Base-by-base conservation (phyloP, 2,113 vertebrate genomes). In the Malaclemys terrapin region DNA sequence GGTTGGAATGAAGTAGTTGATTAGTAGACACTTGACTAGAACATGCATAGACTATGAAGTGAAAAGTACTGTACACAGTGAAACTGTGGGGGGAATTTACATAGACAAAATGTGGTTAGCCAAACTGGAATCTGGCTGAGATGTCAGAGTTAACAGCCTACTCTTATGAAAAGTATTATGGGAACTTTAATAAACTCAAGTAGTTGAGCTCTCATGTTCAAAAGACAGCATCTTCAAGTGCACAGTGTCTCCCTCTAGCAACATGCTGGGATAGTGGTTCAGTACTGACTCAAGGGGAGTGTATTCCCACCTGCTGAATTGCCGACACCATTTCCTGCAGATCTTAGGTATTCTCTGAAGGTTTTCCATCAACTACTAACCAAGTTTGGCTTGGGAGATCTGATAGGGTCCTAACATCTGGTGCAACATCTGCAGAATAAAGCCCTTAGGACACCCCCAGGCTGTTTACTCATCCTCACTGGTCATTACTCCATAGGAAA, bases 131-230 rank as follows among this genome's bases (percentile, higher is more conserved):
- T 62, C 35, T 89, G 12, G n/a, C 56, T 1, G 1, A 75, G 22
- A 25, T 27, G 8, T 2, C 31, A 31, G 25, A 50, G 38, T 49
- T 78, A 69, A 80, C 24, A 45, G 20, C 4, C 9, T 78, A 4
- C 3, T 1, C 1, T 5, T 27, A 24, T 82, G 59, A 38, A 0
- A 0, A 72, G 5, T 54, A 22, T 25, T 75, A 2, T n/a, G 9
- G 57, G 50, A 87, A 81, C 35, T 90, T 92, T 81, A 69, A 69
- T 69, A 69, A 69, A n/a, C 38, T 50, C 17, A 65, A 42, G 38
- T 2, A 17, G 45, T 13, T 11, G 5, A 87, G 17, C 20, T 88
- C 72, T 24, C 80, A 29, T 6, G 1, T 14, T 59, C 54, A 49
- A 17, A 47, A 85, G 27, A 3, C 9, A 45, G 16, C 54, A 94